These are phyloP conservation scores for Sander lucioperca DNA, from an alignment of 2,113 vertebrate genomes.

Conservation along the genomic window DNA sequence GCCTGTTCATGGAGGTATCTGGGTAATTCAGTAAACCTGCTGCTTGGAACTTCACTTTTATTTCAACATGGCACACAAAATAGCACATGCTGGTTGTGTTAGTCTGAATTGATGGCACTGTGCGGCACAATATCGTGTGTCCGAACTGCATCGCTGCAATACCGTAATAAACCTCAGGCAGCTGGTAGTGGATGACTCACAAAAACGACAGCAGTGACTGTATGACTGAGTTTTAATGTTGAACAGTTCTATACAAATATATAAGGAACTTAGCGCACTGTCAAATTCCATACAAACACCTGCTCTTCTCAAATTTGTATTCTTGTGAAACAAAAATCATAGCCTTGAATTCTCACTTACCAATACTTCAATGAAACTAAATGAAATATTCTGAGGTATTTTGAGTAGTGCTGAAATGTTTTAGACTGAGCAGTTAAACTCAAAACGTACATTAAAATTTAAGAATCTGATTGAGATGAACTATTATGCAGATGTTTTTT, in stretches of 20 bases:
- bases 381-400: conserved; percentile 60
- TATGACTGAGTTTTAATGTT: conserved; percentile 68
- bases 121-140: background rate
- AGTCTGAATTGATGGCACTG: background rate
- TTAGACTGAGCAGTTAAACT: background rate
- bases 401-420: conserved; percentile 32
- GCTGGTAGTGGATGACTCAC: background rate
- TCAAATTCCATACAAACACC: conserved; percentile 40
- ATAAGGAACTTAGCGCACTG: conserved; percentile 54
- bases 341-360: background rate
- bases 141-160: too few species aligned
- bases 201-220: conserved; percentile 24
- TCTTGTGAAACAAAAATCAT: background rate
- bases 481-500: conserved; percentile 4
- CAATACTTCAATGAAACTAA: conserved; percentile 1
- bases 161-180: background rate
- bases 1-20: background rate
- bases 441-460: background rate
- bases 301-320: background rate
- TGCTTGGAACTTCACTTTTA: background rate
- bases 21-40: conserved; percentile 11
- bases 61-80: background rate
- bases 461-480: conserved; percentile 28
- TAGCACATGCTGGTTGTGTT: background rate
- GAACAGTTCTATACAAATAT: conserved; percentile 72